These are phyloP conservation scores for Erannis defoliaria DNA, from an alignment of 2,888 invertebrate genomes.

Conservation along the genomic window DNA sequence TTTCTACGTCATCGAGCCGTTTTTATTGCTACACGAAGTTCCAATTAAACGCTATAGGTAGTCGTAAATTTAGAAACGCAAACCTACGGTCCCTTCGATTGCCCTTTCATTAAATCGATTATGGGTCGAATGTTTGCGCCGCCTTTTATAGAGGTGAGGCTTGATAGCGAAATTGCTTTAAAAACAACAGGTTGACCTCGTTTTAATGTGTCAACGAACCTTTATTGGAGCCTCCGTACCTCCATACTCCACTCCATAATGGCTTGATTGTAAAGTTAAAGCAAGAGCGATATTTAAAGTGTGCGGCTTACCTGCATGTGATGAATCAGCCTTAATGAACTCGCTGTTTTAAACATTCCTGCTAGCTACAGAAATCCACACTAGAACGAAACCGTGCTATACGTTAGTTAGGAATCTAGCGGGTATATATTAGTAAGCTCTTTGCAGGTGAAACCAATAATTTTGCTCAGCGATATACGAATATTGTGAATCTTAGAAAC, in stretches of 20 bases:
- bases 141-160: slow-evolving; percentile 72
- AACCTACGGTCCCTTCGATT: slow-evolving; percentile 76
- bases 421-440: slow-evolving; percentile 12
- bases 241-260: slow-evolving; percentile 41
- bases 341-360: slow-evolving; percentile 34
- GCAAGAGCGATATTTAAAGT: slow-evolving; percentile 35
- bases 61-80: slow-evolving; percentile 80
- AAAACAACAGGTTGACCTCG: slow-evolving; percentile 69
- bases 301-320: slow-evolving; percentile 31
- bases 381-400: slow-evolving; percentile 11
- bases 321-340: slow-evolving; percentile 40
- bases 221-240: slow-evolving; percentile 43
- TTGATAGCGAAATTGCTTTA: slow-evolving; percentile 76
- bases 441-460: slow-evolving; percentile 13
- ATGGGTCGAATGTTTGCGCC: slow-evolving; percentile 70
- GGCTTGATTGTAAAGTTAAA: slow-evolving; percentile 45
- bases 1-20: slow-evolving; percentile 74
- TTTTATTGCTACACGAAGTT: slow-evolving; percentile 80
- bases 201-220: slow-evolving; percentile 53
- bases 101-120: slow-evolving; percentile 82
- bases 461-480: neutral
- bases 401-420: slow-evolving; percentile 20
- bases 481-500: slow-evolving; percentile 3
- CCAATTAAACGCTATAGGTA: slow-evolving; percentile 79
- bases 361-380: slow-evolving; percentile 18